phyloP scores from a whole-genome alignment of 2,113 vertebrate genomes.

The Ptyas mucosa region DNA sequence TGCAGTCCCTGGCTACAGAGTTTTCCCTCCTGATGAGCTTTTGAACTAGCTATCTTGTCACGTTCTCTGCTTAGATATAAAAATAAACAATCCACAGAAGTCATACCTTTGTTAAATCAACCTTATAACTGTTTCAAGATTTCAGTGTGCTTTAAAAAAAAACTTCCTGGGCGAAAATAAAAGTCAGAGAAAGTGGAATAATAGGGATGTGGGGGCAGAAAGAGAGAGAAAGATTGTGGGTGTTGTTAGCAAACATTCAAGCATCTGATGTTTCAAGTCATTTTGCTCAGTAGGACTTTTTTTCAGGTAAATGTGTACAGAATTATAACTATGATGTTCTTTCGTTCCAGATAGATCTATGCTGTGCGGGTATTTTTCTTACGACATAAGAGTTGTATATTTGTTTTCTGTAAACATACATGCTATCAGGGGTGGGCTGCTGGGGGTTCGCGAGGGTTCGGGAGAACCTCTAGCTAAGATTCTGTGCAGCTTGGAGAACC shows the following conservation, averaged over 20 bases:
- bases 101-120: background rate
- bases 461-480: no score
- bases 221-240: background rate
- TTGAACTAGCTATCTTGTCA: background rate
- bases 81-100: background rate
- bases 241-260: background rate
- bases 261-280: background rate
- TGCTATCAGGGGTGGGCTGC: no score
- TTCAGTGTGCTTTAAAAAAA: background rate
- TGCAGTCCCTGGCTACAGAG: background rate
- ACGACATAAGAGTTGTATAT: background rate
- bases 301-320: background rate
- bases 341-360: background rate
- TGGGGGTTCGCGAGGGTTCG: no score
- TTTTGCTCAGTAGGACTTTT: background rate
- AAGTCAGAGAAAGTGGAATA: background rate
- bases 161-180: background rate
- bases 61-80: background rate
- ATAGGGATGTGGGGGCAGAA: background rate
- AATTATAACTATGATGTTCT: background rate
- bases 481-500: no score
- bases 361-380: background rate
- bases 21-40: background rate
- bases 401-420: background rate
- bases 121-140: background rate